Evolutionary conservation across 2,113 vertebrate genomes (phyloP).

Genomic region (Seriola dumerili): DNA sequence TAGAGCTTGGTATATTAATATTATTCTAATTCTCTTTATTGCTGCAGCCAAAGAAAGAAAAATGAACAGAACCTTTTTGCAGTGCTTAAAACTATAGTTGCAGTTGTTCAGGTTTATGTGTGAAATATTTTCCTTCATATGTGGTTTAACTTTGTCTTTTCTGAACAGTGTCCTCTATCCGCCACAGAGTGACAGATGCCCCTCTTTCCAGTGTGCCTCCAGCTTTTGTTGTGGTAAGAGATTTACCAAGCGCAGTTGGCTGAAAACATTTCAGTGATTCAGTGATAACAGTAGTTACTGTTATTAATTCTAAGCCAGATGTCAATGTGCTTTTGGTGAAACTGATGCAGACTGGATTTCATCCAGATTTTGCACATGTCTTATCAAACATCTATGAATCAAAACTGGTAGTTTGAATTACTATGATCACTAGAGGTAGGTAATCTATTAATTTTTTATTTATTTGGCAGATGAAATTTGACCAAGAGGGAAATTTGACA

Average conservation of each 20-base stretch:
- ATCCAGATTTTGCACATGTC: background rate
- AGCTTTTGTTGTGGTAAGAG: conserved; percentile 92
- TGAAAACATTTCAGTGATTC: background rate
- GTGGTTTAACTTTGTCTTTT: conserved; percentile 1
- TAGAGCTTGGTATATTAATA: no score
- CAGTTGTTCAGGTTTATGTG: background rate
- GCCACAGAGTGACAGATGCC: conserved; percentile 81
- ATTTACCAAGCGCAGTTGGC: background rate
- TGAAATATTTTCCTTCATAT: background rate
- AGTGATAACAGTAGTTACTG: background rate
- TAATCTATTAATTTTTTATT: conserved; percentile 6
- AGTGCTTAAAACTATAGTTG: background rate
- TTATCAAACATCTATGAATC: background rate
- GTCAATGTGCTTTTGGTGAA: background rate
- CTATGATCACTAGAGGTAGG: background rate
- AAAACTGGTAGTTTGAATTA: background rate
- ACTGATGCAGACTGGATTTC: background rate
- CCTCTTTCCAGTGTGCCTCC: conserved; percentile 90
- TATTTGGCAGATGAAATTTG: conserved; percentile 91
- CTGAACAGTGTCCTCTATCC: conserved; percentile 75
- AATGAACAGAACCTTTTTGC: background rate
- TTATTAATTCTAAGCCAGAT: background rate
- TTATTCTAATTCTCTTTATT: background rate
- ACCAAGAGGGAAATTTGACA: conserved; percentile 90
- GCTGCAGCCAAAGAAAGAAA: background rate